These are phyloP conservation scores for Aythya baeri DNA, from an alignment of 2,113 vertebrate species.

Conservation along the genomic window DNA sequence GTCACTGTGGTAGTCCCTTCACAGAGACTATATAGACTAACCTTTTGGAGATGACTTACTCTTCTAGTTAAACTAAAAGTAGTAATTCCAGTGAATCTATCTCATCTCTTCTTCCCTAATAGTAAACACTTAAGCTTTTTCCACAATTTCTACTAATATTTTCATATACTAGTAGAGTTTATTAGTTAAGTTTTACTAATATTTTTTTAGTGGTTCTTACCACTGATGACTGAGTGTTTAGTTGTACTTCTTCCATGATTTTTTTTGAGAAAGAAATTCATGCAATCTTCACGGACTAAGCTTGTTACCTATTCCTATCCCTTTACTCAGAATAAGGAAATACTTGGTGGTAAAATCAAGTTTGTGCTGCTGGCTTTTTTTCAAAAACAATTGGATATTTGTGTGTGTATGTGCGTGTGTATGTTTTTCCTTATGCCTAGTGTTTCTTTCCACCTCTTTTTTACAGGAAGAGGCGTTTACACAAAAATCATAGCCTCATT, in stretches of 20 bases:
- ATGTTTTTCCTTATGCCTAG: not conserved
- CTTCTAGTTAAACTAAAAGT: not conserved
- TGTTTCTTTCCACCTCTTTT: not conserved
- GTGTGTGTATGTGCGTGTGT: not conserved
- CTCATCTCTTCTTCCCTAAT: not conserved
- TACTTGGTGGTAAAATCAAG: not conserved
- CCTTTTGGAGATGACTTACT: not conserved
- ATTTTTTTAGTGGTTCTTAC: not conserved
- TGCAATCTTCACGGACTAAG: not conserved
- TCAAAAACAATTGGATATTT: not conserved
- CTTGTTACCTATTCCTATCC: not conserved
- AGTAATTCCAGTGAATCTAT: not conserved
- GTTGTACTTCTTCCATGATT: not conserved
- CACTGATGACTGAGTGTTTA: not conserved
- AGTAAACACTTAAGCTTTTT: not conserved
- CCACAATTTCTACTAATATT: not conserved
- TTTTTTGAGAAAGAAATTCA: not conserved
- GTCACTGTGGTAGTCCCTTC: not conserved
- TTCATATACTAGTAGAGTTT: not conserved
- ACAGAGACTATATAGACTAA: not conserved
- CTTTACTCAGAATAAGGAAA: not conserved
- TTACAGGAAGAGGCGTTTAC: not conserved
- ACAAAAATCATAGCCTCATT: not conserved
- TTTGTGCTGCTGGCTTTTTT: not conserved
- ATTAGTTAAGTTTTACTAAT: not conserved